phyloP scores from a whole-genome alignment of 2,888 invertebrate species.

The Entomobrya proxima region DNA sequence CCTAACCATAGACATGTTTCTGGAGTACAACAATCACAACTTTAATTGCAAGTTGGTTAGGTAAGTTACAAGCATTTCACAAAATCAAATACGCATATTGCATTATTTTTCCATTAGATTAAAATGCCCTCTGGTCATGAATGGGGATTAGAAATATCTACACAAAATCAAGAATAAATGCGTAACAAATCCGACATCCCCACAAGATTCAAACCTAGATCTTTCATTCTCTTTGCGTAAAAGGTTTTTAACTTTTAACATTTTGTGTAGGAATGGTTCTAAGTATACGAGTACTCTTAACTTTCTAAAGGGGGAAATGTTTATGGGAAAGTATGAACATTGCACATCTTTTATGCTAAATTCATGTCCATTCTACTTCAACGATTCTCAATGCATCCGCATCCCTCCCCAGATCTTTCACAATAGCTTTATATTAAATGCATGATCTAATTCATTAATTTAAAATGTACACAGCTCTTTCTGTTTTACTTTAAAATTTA shows the following conservation, averaged over 20 bases:
- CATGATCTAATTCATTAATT: conserved; percentile 8
- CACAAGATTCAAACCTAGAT: conserved; percentile 47
- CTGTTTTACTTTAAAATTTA: neutral
- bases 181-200: neutral
- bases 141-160: neutral
- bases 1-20: no score
- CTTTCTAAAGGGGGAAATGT: no score
- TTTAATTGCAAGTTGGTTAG: no score
- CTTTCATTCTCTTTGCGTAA: neutral
- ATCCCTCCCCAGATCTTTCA: neutral
- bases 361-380: no score
- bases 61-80: conserved; percentile 56
- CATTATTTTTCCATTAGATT: conserved; percentile 64
- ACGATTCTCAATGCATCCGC: neutral
- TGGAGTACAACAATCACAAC: no score
- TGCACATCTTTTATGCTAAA: no score
- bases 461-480: conserved; percentile 14
- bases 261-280: no score
- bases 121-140: conserved; percentile 50
- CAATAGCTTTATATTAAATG: neutral
- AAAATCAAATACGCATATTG: conserved; percentile 63
- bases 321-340: no score
- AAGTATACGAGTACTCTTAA: no score
- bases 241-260: no score
- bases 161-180: neutral